Conservation (phyloP, 2,797 vertebrate genomes). For the Bradypodion pumilum region DNA sequence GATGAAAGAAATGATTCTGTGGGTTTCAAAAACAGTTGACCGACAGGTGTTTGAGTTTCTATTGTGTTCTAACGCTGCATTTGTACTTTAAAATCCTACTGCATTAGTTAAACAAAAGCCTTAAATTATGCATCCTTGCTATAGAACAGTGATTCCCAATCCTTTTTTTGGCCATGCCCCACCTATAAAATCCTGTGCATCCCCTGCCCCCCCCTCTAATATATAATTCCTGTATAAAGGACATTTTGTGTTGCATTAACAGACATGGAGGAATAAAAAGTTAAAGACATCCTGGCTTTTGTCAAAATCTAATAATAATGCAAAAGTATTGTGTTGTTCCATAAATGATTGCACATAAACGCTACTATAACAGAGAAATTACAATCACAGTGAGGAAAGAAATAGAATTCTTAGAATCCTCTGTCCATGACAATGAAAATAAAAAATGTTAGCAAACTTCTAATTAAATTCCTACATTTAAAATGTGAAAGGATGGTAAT, state of each 20-base stretch:
- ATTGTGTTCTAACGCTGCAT: no score
- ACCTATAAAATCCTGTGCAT: no score
- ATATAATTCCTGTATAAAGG: conserved; percentile 13
- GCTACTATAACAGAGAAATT: conserved; percentile 36
- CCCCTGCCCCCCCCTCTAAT: no score
- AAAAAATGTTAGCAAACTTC: conserved; percentile 12
- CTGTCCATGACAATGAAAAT: conserved; percentile 38
- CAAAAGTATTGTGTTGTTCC: background rate
- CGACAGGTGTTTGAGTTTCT: background rate
- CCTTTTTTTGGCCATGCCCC: no score
- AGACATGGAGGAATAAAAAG: conserved; percentile 21
- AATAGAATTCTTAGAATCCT: conserved; percentile 38
- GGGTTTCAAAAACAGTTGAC: background rate
- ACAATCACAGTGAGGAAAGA: conserved; percentile 22
- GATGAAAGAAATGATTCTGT: background rate
- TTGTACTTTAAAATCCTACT: no score
- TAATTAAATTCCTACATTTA: conserved; percentile 3
- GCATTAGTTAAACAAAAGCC: no score
- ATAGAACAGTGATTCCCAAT: no score
- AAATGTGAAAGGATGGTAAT: background rate
- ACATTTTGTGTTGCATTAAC: conserved; percentile 27
- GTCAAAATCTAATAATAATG: conserved; percentile 41
- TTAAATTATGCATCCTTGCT: no score
- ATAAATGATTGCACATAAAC: conserved; percentile 7
- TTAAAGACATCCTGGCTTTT: conserved; percentile 43